These are phyloP conservation scores for Stratiolaelaps scimitus DNA, from an alignment of 1,140 invertebrate genomes.

Conservation along the genomic window DNA sequence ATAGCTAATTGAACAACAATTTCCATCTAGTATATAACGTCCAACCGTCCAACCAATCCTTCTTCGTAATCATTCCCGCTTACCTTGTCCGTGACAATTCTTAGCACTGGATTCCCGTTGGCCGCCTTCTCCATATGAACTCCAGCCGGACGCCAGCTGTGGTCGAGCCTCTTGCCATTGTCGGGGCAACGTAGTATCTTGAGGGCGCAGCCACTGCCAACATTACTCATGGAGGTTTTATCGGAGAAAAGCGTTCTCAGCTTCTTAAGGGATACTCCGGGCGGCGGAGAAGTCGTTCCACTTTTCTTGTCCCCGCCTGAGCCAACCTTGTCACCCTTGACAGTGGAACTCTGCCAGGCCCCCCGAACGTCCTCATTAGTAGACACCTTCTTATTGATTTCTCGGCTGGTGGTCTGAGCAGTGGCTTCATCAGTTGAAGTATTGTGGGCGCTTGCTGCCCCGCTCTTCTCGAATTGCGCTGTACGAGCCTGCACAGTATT, in stretches of 20 bases:
- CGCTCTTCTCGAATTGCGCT: conserved; percentile 54
- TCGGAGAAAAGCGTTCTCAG: conserved; percentile 17
- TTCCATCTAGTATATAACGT: too few relatives aligned
- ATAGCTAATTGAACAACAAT: too few relatives aligned
- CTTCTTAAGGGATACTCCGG: conserved; percentile 15
- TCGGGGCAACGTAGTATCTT: conserved; percentile 20
- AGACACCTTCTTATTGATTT: too few relatives aligned
- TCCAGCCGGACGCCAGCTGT: conserved; percentile 20
- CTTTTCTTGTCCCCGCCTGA: conserved; percentile 1
- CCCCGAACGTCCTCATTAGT: too few relatives aligned
- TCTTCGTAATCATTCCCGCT: not conserved
- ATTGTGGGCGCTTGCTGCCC: too few relatives aligned
- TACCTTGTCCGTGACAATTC: conserved; percentile 24
- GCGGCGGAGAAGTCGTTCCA: conserved; percentile 15
- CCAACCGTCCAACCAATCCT: too few relatives aligned
- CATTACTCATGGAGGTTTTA: not conserved
- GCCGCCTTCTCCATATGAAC: not conserved
- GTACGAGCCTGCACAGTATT: conserved; percentile 59
- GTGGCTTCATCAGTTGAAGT: too few relatives aligned
- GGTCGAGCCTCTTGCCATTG: conserved; percentile 13
- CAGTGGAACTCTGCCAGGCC: too few relatives aligned
- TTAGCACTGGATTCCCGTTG: not conserved
- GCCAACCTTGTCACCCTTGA: not conserved
- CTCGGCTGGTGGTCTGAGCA: too few relatives aligned
- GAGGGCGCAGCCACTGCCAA: not conserved